phyloP scores from a whole-genome alignment of 2,113 vertebrate genomes.

The Pollachius pollachius region DNA sequence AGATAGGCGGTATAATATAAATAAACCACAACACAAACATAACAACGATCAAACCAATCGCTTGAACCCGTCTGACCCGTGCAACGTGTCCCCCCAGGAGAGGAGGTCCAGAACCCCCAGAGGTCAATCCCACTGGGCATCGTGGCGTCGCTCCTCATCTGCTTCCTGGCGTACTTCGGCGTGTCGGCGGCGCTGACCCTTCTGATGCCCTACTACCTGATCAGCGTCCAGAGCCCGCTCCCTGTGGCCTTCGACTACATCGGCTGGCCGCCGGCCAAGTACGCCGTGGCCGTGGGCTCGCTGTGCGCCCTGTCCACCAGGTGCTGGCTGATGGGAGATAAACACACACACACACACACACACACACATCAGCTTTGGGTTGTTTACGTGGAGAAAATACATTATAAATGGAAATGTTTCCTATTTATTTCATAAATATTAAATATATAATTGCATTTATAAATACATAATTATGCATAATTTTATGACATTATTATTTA shows the following conservation, averaged over 20 bases:
- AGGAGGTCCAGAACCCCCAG: slow-evolving; percentile 78
- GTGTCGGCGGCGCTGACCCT: slow-evolving; percentile 81
- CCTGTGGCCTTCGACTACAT: slow-evolving; percentile 78
- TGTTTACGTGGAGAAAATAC: too few species aligned
- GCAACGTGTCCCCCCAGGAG: slow-evolving; percentile 58
- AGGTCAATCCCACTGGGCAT: slow-evolving; percentile 79
- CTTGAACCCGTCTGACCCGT: too few species aligned
- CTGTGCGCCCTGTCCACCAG: slow-evolving; percentile 72
- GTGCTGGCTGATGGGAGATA: slow-evolving; percentile 29
- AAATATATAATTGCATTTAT: too few species aligned
- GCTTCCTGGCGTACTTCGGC: slow-evolving; percentile 79
- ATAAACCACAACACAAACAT: too few species aligned
- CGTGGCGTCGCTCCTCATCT: slow-evolving; percentile 77
- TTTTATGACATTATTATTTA: too few species aligned
- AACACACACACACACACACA: not conserved
- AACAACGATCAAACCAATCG: too few species aligned
- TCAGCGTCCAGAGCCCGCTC: slow-evolving; percentile 73
- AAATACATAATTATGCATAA: too few species aligned
- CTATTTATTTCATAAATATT: too few species aligned
- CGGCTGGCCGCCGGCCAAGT: slow-evolving; percentile 76
- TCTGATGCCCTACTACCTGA: slow-evolving; percentile 82
- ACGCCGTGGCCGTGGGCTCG: slow-evolving; percentile 67
- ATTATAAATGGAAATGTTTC: too few species aligned
- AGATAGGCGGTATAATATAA: too few species aligned
- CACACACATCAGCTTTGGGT: too few species aligned